A percentile compares a stretch with the other conserved stretches of the same genome.
Evolutionary conservation across 2,888 invertebrate species (phyloP).

Genomic region (Nezara viridula): DNA sequence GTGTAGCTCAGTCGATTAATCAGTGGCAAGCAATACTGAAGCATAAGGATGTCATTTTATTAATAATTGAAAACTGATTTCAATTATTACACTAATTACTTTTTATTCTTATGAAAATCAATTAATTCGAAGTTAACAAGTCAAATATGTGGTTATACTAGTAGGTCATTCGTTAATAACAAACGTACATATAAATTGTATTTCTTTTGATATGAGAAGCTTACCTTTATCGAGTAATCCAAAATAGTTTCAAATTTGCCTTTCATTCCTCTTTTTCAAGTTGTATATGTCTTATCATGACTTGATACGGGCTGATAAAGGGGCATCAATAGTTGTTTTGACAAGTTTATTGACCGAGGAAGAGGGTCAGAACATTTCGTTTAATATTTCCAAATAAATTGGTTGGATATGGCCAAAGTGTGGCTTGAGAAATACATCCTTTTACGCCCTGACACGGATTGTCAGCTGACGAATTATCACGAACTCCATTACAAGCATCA

Average conservation of each 20-base stretch:
- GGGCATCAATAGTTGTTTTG: neutral
- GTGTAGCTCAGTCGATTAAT: neutral
- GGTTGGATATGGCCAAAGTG: neutral
- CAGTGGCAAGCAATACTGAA: conserved; percentile 54
- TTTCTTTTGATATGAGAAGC: neutral
- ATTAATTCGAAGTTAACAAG: neutral
- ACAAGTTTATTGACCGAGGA: neutral
- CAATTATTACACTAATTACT: neutral
- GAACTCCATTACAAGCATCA: conserved; percentile 53
- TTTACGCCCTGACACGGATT: conserved; percentile 37
- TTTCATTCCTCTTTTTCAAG: conserved; percentile 49
- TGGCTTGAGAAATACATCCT: neutral
- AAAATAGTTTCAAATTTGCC: conserved; percentile 23
- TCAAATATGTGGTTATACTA: conserved; percentile 11
- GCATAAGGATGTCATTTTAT: conserved; percentile 52
- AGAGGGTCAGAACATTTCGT: conserved; percentile 7
- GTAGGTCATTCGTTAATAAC: neutral
- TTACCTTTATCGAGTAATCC: conserved; percentile 42
- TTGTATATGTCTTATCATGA: conserved; percentile 35
- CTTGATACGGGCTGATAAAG: conserved; percentile 40
- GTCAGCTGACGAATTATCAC: conserved; percentile 55
- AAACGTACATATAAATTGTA: neutral
- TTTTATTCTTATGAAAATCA: neutral
- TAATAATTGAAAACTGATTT: conserved; percentile 14
- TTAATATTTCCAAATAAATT: neutral